Conservation (phyloP, 2,113 vertebrate species). For the Pedetes capensis region DNA sequence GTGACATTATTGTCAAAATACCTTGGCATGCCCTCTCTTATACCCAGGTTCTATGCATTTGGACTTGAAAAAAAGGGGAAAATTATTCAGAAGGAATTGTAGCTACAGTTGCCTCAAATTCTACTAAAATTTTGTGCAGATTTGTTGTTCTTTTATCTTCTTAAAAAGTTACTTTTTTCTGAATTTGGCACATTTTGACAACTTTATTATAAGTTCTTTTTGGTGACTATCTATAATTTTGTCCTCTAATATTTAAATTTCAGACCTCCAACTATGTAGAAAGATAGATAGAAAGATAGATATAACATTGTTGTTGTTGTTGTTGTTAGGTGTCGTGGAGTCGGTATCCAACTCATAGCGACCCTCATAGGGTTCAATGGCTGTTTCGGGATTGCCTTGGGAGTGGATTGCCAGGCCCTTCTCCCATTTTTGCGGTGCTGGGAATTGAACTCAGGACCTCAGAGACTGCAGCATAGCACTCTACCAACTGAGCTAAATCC, state of each 20-base stretch:
- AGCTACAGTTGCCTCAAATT: neutral
- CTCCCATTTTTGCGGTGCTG: too few relatives aligned
- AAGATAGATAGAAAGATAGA: too few relatives aligned
- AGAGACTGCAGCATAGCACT: too few relatives aligned
- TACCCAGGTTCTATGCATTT: neutral
- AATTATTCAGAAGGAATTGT: neutral
- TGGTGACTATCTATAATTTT: neutral
- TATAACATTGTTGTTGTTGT: too few relatives aligned
- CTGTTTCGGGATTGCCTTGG: too few relatives aligned
- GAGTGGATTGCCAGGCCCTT: too few relatives aligned
- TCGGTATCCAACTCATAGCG: too few relatives aligned
- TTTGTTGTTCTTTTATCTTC: neutral
- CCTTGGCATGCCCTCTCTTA: neutral
- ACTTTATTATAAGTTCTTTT: neutral
- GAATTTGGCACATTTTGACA: neutral
- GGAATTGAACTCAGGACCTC: too few relatives aligned
- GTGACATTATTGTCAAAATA: neutral
- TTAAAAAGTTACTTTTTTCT: neutral
- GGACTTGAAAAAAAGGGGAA: neutral
- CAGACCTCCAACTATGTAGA: neutral
- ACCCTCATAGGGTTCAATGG: too few relatives aligned
- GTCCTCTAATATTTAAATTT: neutral
- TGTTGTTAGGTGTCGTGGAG: too few relatives aligned
- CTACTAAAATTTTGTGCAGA: neutral
- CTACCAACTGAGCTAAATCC: too few relatives aligned